These are phyloP conservation scores for Uropsilus gracilis DNA, from an alignment of 2,113 vertebrate genomes.

Conservation along the genomic window DNA sequence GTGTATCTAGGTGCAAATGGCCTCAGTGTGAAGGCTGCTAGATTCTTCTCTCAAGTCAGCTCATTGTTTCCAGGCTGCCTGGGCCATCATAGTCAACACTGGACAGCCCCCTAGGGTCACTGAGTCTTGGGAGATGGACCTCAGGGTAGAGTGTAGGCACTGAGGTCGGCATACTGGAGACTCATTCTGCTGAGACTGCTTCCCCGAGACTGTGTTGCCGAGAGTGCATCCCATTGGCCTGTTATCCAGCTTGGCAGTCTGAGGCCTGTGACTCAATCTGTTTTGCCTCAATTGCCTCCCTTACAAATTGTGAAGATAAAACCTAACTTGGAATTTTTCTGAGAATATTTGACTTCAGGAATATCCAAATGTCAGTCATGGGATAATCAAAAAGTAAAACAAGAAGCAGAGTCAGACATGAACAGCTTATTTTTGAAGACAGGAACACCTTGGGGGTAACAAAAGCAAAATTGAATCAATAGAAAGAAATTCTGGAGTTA, in stretches of 20 bases:
- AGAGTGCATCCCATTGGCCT: too few relatives aligned
- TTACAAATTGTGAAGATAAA: neutral
- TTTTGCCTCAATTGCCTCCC: neutral
- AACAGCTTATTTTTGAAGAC: neutral
- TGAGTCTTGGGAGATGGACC: accelerated
- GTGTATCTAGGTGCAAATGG: neutral
- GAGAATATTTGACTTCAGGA: neutral
- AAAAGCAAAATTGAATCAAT: neutral
- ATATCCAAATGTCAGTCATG: neutral
- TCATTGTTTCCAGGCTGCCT: neutral
- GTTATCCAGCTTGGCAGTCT: neutral
- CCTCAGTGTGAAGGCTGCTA: neutral
- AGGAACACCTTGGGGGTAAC: neutral
- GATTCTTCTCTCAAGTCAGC: neutral
- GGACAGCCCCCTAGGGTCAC: neutral
- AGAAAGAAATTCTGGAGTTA: neutral
- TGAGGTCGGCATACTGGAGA: too few relatives aligned
- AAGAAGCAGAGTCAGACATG: neutral
- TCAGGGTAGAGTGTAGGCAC: neutral
- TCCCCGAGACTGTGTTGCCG: too few relatives aligned
- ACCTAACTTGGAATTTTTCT: neutral
- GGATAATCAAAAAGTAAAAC: neutral
- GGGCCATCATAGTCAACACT: neutral
- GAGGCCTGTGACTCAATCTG: neutral
- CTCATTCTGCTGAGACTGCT: too few relatives aligned